Conservation (phyloP, 2,113 vertebrate species). For the Orthochromis indermauri region DNA sequence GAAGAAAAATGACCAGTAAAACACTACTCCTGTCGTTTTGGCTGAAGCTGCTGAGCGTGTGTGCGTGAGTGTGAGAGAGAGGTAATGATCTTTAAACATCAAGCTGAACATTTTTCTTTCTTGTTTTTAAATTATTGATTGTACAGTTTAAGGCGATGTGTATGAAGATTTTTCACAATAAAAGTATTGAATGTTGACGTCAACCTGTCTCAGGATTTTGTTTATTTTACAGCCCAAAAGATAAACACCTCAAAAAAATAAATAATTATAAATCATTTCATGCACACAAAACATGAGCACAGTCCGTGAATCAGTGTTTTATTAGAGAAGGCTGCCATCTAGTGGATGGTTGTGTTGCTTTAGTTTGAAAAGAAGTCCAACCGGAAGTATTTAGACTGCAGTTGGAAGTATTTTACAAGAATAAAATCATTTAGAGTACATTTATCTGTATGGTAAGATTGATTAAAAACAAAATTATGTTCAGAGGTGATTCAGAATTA, state of each 20-base stretch:
- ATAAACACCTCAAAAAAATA: not conserved
- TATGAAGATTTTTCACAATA: slow-evolving; percentile 65
- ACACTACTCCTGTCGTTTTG: slow-evolving; percentile 48
- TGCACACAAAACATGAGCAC: not conserved
- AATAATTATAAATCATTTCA: not conserved
- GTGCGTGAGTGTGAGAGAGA: not conserved
- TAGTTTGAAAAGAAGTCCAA: not conserved
- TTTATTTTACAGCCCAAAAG: not conserved
- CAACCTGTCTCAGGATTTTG: not conserved
- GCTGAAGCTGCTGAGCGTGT: slow-evolving; percentile 31
- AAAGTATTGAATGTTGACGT: slow-evolving; percentile 54
- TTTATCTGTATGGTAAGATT: not conserved
- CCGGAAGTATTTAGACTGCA: not conserved
- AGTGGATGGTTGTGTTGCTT: not conserved
- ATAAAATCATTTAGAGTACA: not conserved
- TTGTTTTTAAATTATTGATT: slow-evolving; percentile 68
- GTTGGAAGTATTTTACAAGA: not conserved
- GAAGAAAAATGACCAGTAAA: not conserved
- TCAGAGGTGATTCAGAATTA: not conserved
- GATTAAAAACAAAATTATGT: not conserved
- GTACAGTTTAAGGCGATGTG: slow-evolving; percentile 49
- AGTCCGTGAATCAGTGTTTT: not conserved
- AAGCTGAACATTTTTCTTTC: slow-evolving; percentile 23
- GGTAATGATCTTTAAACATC: not conserved
- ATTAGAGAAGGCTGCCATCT: not conserved